Base-by-base conservation (phyloP, 2,888 invertebrate genomes). In the Unio delphinus region DNA sequence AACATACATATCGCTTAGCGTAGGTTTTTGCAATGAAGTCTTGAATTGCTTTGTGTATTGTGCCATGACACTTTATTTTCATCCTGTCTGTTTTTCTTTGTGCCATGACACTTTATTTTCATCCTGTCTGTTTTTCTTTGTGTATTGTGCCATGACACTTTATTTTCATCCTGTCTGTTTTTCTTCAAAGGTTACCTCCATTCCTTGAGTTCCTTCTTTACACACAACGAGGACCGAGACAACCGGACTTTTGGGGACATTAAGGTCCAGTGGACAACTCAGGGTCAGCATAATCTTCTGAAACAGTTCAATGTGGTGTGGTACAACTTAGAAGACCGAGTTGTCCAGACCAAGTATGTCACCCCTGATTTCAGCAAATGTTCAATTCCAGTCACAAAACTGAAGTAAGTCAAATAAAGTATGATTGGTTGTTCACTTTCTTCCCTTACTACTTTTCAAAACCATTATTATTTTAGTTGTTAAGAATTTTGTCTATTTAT, bases 271-370 rank as follows among this genome's bases (percentile, higher is more conserved):
- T 90, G 90, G 90, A 81, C 77, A 2, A 75, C 85, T 3, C 86
- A 86, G 75, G 86, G 86, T 6, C 76, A 76, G 55, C 71, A 72
- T 56, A 76, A 80, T 45, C 75, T 87, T 60, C 70, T 86, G 55
- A 84, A 84, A 72, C 89, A 90, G 81, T 88, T 86, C 76, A 86
- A 85, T 68, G 74, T 89, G 34, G 80, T 85, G 57, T 90, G 89
- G 89, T 86, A 81, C 71, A 83, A 83, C 56, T 79, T 82, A n/a
- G 86, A 84, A 60, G 87, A 89, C 62, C 74, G 84, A 55, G 79
- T 83, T 18, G 78, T 87, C 20, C 88, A 89, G 76, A 86, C 84
- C 30, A 88, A 87, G 78, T 83, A 82, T 68, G 82, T 89, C 56
- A 84, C 86, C 54, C 79, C 87, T 23, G 85, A 86, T 57, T 79